These are phyloP conservation scores for Carettochelys insculpta DNA, from an alignment of 2,113 vertebrate species.

Conservation along the genomic window DNA sequence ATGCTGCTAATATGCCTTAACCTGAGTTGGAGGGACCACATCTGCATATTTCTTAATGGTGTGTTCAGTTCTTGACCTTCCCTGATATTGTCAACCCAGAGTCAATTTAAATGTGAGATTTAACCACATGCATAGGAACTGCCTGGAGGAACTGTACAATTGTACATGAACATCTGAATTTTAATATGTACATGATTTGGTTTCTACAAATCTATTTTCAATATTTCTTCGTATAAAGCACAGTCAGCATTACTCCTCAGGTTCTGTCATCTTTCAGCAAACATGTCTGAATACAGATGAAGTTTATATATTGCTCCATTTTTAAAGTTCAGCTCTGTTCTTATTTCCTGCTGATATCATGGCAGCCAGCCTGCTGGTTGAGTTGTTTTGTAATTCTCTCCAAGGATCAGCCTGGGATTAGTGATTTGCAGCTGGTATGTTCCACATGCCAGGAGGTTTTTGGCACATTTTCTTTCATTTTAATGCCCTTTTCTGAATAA, in stretches of 20 bases:
- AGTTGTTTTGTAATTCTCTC: conserved; percentile 60
- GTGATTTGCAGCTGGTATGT: conserved; percentile 52
- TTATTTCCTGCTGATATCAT: conserved; percentile 16
- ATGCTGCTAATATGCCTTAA: background rate
- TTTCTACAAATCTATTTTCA: background rate
- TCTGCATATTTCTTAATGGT: no score
- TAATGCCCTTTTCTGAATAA: background rate
- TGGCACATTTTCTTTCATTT: background rate
- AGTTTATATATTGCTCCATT: conserved; percentile 19
- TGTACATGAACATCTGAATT: background rate
- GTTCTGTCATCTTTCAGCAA: background rate
- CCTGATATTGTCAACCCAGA: background rate
- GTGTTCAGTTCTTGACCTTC: background rate
- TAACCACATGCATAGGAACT: background rate
- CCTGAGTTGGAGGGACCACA: background rate
- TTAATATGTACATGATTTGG: background rate
- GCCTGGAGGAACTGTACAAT: background rate
- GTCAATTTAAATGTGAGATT: background rate
- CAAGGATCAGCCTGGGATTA: conserved; percentile 60
- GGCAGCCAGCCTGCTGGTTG: conserved; percentile 35
- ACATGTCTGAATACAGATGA: background rate
- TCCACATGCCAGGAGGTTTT: conserved; percentile 42
- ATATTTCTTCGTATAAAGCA: background rate
- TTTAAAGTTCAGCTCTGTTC: background rate
- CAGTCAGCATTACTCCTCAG: background rate